Evolutionary conservation across 2,113 vertebrate species (phyloP), one percentile per base, ranked within the genome.

Genomic region (Megaceryle torquata): DNA sequence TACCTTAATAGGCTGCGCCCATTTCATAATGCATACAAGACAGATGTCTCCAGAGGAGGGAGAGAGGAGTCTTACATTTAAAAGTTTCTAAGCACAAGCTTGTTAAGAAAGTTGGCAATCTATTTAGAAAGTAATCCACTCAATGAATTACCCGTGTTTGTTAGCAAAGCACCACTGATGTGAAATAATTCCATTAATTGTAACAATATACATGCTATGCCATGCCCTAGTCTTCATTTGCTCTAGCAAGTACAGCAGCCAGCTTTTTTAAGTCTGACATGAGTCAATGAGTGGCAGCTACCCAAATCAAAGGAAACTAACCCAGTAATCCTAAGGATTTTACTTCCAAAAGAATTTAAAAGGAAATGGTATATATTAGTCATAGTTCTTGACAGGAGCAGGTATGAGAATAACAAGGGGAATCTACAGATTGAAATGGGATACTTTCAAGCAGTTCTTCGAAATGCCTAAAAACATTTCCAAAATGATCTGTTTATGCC

Each of bases 1-100:
- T 94, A 93, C 93, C 91, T 96, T 96, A 97, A 97, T 59, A 97
- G 87, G 82, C 94, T 93, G 67, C 91, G 93, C 95, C 96, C 94
- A 96, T 92, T 97, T 94, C 82, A 94, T 71, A 97, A 96, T 89
- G 88, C 96, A 88, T 76, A 94, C 64, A 96, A 95, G 93, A 92
- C 46, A 96, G 84, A 60, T 70, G 88, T 78, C 96, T 93, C 72
- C 80, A 77, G 86, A 80, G 83, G 80, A 95, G 79, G 57, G 65
- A 89, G 46, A 95, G 16, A 96, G 41, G 29, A 5, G 1, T 51
- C 77, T 95, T 67, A 51, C 7, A 33, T 74, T 93, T 90, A 92
- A 90, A 97, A 97, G 63, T 95, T 79, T 87, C 54, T 33, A 29
- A 79, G 33, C 29, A 92, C 24, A 64, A 93, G 46, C 86, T 92